Percentiles rank a stretch among this genome's conserved stretches.
These are phyloP conservation scores for Romanomermis culicivorax DNA, from an alignment of 2,888 invertebrate genomes.

Conservation along the genomic window DNA sequence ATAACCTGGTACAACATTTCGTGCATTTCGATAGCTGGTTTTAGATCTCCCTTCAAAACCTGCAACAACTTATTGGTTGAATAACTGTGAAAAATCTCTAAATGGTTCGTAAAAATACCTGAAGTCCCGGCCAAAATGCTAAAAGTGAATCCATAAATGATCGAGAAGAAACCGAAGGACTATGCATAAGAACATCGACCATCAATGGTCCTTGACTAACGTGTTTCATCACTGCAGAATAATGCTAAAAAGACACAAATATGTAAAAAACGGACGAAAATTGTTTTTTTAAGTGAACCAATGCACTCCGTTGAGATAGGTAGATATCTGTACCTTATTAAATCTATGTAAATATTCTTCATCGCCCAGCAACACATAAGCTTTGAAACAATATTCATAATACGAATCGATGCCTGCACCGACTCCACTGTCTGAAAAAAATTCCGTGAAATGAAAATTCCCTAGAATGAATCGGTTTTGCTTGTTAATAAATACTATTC, in stretches of 20 bases:
- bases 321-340: constrained; percentile 44
- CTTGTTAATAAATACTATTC: too few relatives aligned
- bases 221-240: constrained; percentile 87
- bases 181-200: constrained; percentile 79
- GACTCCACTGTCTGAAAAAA: constrained; percentile 58
- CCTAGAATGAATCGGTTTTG: too few relatives aligned
- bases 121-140: constrained; percentile 95
- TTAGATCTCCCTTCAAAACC: constrained; percentile 65
- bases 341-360: constrained; percentile 78
- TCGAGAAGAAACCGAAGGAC: constrained; percentile 73
- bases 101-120: constrained; percentile 37
- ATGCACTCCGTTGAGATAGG: too few relatives aligned
- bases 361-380: constrained; percentile 74
- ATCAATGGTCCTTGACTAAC: constrained; percentile 82
- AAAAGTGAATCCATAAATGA: constrained; percentile 92
- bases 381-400: constrained; percentile 92
- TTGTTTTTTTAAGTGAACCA: background rate
- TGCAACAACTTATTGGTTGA: constrained; percentile 20
- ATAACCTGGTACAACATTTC: constrained; percentile 97
- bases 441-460: too few relatives aligned
- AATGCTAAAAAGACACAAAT: constrained; percentile 44
- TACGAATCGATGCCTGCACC: constrained; percentile 99
- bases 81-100: background rate
- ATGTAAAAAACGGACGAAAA: background rate
- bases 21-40: constrained; percentile 93